Conservation (phyloP, 2,797 vertebrate species). For the Chrysocyon brachyurus region DNA sequence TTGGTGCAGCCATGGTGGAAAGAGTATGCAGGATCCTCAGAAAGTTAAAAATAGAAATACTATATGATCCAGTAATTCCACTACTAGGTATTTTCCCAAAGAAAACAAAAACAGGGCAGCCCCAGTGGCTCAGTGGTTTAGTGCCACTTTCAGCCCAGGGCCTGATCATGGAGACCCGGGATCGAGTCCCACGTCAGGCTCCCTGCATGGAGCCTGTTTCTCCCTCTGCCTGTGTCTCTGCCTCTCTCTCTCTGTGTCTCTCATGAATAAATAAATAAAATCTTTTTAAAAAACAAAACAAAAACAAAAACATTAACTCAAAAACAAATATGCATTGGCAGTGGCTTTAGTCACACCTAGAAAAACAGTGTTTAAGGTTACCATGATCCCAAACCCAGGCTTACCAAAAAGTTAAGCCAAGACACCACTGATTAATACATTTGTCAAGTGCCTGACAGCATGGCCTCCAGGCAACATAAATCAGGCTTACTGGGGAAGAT, state of each 20-base stretch:
- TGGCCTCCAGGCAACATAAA: background rate
- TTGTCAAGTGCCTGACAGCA: background rate
- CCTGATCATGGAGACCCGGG: too few species aligned
- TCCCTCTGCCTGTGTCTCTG: too few species aligned
- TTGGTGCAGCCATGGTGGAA: background rate
- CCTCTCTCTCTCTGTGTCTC: too few species aligned
- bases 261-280: too few species aligned
- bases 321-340: background rate
- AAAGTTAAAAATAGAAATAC: background rate
- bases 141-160: too few species aligned
- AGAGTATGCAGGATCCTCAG: background rate
- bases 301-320: background rate
- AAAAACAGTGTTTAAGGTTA: background rate
- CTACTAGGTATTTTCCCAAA: background rate
- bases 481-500: background rate
- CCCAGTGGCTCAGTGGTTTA: too few species aligned
- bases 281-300: too few species aligned
- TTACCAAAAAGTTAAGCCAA: background rate
- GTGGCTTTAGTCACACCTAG: background rate
- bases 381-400: background rate
- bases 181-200: too few species aligned
- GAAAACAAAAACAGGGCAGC: background rate
- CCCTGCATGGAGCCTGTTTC: too few species aligned
- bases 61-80: background rate
- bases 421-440: background rate